These are phyloP conservation scores for Tauraco erythrolophus DNA, from an alignment of 2,113 vertebrate species.

Conservation along the genomic window DNA sequence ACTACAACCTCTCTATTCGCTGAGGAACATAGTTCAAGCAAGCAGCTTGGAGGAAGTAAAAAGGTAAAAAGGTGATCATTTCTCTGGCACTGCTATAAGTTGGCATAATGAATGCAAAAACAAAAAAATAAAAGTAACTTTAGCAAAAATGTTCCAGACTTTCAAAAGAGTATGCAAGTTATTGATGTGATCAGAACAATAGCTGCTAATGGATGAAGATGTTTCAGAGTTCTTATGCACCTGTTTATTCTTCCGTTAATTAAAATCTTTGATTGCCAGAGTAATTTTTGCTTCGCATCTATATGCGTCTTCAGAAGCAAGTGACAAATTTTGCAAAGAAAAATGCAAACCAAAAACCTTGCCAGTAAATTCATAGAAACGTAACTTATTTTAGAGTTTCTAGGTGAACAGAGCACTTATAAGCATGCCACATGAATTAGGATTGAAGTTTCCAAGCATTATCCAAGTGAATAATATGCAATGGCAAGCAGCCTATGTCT, in stretches of 20 bases:
- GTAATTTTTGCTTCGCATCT: conserved; percentile 9
- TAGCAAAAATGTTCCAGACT: conserved; percentile 42
- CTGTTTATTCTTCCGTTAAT: conserved; percentile 60
- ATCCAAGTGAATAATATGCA: background rate
- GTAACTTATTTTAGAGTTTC: background rate
- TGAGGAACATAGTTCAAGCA: conserved; percentile 19
- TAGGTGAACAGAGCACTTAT: background rate
- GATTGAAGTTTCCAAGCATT: background rate
- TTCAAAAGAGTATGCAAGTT: conserved; percentile 47
- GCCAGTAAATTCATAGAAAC: background rate
- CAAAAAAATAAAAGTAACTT: background rate
- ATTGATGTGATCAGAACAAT: conserved; percentile 55
- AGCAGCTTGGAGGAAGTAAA: conserved; percentile 44
- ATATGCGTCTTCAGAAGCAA: conserved; percentile 22
- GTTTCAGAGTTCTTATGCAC: conserved; percentile 7
- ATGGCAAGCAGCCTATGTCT: background rate
- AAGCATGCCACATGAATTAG: background rate
- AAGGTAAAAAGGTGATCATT: conserved; percentile 45
- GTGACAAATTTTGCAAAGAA: background rate
- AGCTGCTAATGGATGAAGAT: conserved; percentile 49
- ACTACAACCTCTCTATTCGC: background rate
- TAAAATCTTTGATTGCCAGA: conserved; percentile 44
- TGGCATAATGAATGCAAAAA: conserved; percentile 52
- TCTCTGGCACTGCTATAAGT: conserved; percentile 25
- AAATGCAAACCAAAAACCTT: background rate